Evolutionary conservation across 2,888 invertebrate species (phyloP), one percentile per base, ranked within the genome.

Genomic region (Lasioglossum morio): DNA sequence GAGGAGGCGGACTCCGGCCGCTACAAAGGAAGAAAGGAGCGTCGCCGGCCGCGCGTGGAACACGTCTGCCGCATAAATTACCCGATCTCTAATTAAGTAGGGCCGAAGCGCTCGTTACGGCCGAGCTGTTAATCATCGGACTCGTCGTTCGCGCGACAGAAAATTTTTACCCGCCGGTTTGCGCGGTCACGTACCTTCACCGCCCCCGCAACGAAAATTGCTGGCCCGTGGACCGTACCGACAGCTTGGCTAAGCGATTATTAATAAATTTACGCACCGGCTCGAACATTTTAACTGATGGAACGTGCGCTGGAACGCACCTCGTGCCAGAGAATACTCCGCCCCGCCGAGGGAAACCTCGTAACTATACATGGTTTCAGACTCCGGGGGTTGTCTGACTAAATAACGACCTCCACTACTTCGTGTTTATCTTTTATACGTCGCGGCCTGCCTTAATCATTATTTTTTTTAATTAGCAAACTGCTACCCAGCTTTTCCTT

Each of bases 41-140:
- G 72, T 69, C 72, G 43, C 10, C 57, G 63, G 57, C 30, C 48
- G 83, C 75, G 78, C 70, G 74, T 87, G 72, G 82, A 76, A 79
- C 86, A 72, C 90, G 82, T 89, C 81, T 77, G 79, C 72, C 86
- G 90, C 89, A 90, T 90, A 90, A 90, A 90, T 90, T 90, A 89
- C 79, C 79, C 75, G 84, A 89, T 91, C 91, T 90, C 89, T 89
- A 90, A 90, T 90, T 90, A 90, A 90, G 86, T 87, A 87, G 78
- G 72, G 72, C 81, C 84, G 84, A 90, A 87, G 91, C 86, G 84
- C 82, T 81, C 87, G 91, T 90, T 90, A 88, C 63, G 83, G 83
- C 70, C 82, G 85, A 81, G 82, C 79, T 84, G 85, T 90, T 90
- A 90, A 90, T 89, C 91, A 90, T 86, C 87, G 82, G 77, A 66